Percentiles rank a stretch among this genome's conserved stretches.
phyloP scores from a whole-genome alignment of 2,888 invertebrate genomes.

The Athalia circularis region DNA sequence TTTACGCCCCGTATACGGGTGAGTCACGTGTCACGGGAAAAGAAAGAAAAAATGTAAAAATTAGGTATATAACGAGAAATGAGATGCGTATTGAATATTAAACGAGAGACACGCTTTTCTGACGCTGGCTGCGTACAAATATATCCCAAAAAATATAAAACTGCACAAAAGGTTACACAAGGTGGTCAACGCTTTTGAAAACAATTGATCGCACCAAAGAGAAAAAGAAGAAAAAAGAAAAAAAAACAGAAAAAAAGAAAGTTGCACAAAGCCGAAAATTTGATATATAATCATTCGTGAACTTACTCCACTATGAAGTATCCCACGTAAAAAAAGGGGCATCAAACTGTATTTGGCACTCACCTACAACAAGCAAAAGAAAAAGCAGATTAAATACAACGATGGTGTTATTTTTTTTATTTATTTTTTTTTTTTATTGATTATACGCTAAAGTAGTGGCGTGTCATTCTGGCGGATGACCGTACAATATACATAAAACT shows the following conservation, averaged over 20 bases:
- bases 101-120: not conserved
- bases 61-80: not conserved
- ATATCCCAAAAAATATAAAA: not conserved
- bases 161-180: not conserved
- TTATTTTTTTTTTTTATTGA: not conserved
- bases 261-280: too few species aligned
- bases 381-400: slow-evolving; percentile 1
- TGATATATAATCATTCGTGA: not conserved
- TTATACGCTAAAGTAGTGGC: too few species aligned
- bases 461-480: too few species aligned
- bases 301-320: not conserved
- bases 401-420: not conserved
- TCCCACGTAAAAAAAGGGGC: not conserved
- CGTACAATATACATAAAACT: too few species aligned
- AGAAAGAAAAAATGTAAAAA: not conserved
- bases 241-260: too few species aligned
- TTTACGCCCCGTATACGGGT: too few species aligned
- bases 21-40: not conserved
- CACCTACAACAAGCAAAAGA: slow-evolving; percentile 25
- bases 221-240: too few species aligned
- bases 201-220: not conserved
- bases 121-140: not conserved
- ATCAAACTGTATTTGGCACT: slow-evolving; percentile 9
- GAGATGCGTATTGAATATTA: not conserved
- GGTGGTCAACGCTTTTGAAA: not conserved